Evolutionary conservation across 2,113 vertebrate genomes (phyloP).

Genomic region (Lathamus discolor): DNA sequence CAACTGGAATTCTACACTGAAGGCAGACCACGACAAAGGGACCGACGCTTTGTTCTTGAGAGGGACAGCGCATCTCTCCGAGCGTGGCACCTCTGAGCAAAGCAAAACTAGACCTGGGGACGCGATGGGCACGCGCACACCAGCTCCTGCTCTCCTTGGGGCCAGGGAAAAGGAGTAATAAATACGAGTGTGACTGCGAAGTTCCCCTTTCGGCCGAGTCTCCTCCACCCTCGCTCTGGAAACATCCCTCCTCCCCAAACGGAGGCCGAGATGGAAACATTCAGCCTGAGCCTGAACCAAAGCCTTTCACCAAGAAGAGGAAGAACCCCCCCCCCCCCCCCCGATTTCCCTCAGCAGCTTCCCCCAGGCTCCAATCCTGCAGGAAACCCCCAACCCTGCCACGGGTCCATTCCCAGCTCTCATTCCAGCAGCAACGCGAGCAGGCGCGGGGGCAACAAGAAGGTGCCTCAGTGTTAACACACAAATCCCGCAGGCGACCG

Average conservation of each 20-base stretch:
- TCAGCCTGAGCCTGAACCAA: background rate
- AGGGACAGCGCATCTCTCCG: background rate
- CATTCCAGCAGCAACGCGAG: background rate
- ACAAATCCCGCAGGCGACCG: background rate
- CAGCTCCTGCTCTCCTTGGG: conserved; percentile 1
- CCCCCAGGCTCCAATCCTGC: background rate
- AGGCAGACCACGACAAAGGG: background rate
- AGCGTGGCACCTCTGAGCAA: background rate
- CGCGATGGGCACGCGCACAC: background rate
- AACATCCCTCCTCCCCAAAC: background rate
- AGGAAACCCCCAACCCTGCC: background rate
- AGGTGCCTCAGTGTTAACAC: background rate
- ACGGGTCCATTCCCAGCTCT: background rate
- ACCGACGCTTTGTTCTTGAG: background rate
- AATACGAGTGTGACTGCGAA: background rate
- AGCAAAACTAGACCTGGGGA: background rate
- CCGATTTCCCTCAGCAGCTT: background rate
- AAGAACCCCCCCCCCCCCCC: background rate
- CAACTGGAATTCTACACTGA: background rate
- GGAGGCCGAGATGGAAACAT: background rate
- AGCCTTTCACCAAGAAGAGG: background rate
- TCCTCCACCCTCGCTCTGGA: background rate
- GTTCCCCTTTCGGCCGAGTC: background rate
- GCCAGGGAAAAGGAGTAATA: background rate
- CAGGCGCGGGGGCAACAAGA: background rate